Evolutionary conservation across 2,888 invertebrate species (phyloP), one percentile per base, ranked within the genome.

Genomic region (Eristalis tenax): DNA sequence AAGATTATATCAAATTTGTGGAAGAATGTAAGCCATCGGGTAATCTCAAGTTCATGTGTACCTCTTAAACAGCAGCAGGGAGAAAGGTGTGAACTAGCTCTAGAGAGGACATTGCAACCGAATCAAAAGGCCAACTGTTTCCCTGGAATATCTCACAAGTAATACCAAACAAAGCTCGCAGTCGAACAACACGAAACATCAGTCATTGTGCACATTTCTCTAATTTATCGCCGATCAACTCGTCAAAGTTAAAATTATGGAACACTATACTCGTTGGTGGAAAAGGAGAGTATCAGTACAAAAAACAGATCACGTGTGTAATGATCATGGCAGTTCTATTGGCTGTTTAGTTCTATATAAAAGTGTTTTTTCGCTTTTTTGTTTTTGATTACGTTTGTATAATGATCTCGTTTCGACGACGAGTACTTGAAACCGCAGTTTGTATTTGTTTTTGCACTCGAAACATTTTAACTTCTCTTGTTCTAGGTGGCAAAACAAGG

Each of bases 281-380:
- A 76, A 68, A 64, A 59, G 64, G 69, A 64, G 83, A 87, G 79
- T 83, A 78, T 79, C 15, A 63, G 70, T 83, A 74, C 59, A 83
- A 65, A 76, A 71, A 69, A 64, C 64, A 64, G 79, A 83, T 83
- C 83, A 87, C 61, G 13, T 74, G 73, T 56, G 18, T 50, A 32
- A 83, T 87, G 87, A 83, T 80, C 87, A 80, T 83, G 87, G 87
- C 87, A 87, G 87, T 87, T 87, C 83, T 87, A 87, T 87, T 83
- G 83, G 87, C 87, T 87, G 79, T 80, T 76, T 66, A 78, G 64
- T 78, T 83, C 66, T 83, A 79, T 76, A 68, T 80, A 79, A 78
- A 83, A 82, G 76, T 56, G 76, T 68, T 68, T 69, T 28, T 26
- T 64, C 26, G 63, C 40, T 28, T 26, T 38, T 84, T 65, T 63